A percentile compares a stretch with the other conserved stretches of the same genome.
Conservation (phyloP, 2,113 vertebrate species). For the Stictonetta naevosa region DNA sequence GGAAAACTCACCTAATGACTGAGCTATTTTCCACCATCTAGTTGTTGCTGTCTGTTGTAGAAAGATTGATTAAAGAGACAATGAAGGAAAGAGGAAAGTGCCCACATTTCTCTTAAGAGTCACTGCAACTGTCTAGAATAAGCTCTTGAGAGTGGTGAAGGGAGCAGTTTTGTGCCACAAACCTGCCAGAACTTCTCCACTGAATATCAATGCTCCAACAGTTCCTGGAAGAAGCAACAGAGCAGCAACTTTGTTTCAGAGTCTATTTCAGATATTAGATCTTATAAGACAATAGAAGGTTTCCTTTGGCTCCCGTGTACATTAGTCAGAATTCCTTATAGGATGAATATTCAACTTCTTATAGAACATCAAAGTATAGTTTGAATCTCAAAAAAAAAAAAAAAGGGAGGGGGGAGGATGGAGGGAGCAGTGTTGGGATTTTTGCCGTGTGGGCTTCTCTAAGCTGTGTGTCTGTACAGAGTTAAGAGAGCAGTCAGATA, state of each 20-base stretch:
- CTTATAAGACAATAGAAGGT: not conserved
- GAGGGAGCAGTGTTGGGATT: not conserved
- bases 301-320: fast-evolving
- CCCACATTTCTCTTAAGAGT: not conserved
- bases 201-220: not conserved
- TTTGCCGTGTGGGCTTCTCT: not conserved
- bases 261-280: not conserved
- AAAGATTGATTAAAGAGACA: not conserved
- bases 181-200: not conserved
- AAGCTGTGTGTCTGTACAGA: not conserved
- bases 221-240: not conserved
- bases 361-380: not conserved
- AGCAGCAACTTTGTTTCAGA: not conserved
- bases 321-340: not conserved
- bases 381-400: not conserved
- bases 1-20: not conserved
- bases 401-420: fast-evolving
- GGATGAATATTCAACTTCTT: not conserved
- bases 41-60: not conserved
- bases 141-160: not conserved
- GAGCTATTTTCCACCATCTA: not conserved
- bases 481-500: not conserved
- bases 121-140: not conserved
- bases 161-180: not conserved
- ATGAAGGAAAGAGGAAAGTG: not conserved